Evolutionary conservation across 2,797 vertebrate species (phyloP).

Genomic region (Sebastes reedi): DNA sequence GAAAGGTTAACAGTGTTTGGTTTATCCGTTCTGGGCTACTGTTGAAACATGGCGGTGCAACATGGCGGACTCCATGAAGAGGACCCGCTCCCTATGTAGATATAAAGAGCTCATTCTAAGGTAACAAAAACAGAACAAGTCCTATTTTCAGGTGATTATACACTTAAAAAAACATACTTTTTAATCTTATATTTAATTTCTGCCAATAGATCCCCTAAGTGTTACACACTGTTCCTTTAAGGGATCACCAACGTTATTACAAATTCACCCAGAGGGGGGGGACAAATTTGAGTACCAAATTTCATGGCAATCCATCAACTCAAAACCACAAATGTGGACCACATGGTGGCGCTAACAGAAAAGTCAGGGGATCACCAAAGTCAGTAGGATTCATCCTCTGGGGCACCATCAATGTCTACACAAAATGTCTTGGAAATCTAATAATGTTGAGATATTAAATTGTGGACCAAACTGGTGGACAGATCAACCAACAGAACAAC

Average conservation of each 20-base stretch:
- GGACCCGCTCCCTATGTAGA: no score
- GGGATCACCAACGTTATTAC: not conserved
- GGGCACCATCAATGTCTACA: not conserved
- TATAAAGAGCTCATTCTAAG: no score
- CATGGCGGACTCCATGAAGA: no score
- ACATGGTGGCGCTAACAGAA: not conserved
- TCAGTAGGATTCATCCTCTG: not conserved
- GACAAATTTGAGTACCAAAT: not conserved
- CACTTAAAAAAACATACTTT: no score
- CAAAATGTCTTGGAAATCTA: not conserved
- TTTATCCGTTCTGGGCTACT: no score
- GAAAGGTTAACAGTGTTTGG: no score
- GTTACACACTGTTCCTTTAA: no score
- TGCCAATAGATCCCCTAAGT: no score
- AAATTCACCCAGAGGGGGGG: not conserved
- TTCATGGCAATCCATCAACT: not conserved
- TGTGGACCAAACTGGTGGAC: not conserved
- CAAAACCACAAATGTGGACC: not conserved
- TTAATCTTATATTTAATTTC: no score
- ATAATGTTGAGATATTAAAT: not conserved
- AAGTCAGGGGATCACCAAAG: not conserved
- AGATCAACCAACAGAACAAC: not conserved
- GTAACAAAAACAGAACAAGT: no score
- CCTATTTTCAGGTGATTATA: no score
- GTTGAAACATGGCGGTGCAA: no score